Evolutionary conservation across 2,113 vertebrate species (phyloP).

Genomic region (Sus scrofa): T2T-Sscrofa CM000812.6:228714001-228714500

Average conservation of each 20-base stretch:
- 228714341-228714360: background rate
- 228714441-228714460: constrained; percentile 2
- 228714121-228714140: background rate
- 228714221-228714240: background rate
- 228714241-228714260: background rate
- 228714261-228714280: constrained; percentile 13
- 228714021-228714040: background rate
- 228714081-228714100: background rate
- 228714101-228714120: background rate
- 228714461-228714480: constrained; percentile 2
- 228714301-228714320: background rate
- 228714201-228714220: background rate
- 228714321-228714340: background rate
- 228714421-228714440: background rate
- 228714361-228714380: constrained; percentile 29
- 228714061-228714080: background rate
- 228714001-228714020: background rate
- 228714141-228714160: background rate
- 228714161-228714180: background rate
- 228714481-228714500: background rate
- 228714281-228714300: constrained; percentile 39
- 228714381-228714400: background rate
- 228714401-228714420: background rate
- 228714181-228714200: background rate
- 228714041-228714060: constrained; percentile 2